phyloP scores from a whole-genome alignment of 2,888 invertebrate genomes.

The Drosophila meridiana region DNA sequence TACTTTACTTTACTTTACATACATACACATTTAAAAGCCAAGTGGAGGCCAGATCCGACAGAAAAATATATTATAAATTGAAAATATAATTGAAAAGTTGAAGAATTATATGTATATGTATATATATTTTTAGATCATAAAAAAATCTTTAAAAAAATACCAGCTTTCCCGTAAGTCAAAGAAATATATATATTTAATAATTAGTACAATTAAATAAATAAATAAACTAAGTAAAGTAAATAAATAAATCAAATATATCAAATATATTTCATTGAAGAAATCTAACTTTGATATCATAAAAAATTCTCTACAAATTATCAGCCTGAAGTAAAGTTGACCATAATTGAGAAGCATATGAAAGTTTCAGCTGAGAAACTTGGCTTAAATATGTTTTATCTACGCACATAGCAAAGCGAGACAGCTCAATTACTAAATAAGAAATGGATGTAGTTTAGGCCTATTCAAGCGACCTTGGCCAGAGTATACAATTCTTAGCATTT shows the following conservation, averaged over 20 bases:
- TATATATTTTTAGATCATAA: no score
- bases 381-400: neutral
- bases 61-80: neutral
- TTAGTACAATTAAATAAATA: no score
- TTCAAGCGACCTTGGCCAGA: conserved; percentile 18
- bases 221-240: no score
- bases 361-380: neutral
- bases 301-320: no score
- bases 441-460: conserved; percentile 10
- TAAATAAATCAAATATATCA: no score
- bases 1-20: conserved; percentile 5
- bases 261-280: no score
- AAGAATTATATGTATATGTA: neutral
- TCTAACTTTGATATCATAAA: no score
- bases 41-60: neutral
- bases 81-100: neutral
- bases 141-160: no score
- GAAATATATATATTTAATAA: no score
- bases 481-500: conserved; percentile 11
- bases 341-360: neutral
- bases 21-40: conserved; percentile 32
- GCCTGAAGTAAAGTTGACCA: no score
- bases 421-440: conserved; percentile 28
- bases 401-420: no score
- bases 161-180: no score